phyloP scores from a whole-genome alignment of 2,888 invertebrate genomes.

The Steinernema scapterisci region DNA sequence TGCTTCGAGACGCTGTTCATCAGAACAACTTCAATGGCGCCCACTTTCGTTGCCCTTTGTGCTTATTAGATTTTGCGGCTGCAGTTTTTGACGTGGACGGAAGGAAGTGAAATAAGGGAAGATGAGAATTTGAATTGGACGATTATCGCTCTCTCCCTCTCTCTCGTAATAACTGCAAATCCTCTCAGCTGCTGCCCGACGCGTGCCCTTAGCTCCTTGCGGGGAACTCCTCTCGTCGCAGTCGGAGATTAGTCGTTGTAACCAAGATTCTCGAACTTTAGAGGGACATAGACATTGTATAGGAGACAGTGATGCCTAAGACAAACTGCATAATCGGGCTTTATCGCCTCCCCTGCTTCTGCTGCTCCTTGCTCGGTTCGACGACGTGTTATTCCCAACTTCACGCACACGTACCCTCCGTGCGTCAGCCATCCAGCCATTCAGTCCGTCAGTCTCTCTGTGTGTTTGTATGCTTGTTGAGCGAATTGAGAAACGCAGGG shows the following conservation, averaged over 20 bases:
- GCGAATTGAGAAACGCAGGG: background rate
- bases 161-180: background rate
- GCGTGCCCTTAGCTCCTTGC: no score
- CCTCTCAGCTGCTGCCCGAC: background rate
- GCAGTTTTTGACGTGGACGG: background rate
- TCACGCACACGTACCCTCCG: background rate
- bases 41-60: background rate
- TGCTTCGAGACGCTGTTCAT: background rate
- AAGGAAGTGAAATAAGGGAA: constrained; percentile 2
- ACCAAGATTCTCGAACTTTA: background rate
- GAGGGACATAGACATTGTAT: background rate
- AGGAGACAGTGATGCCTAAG: background rate
- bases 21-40: background rate
- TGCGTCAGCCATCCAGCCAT: background rate
- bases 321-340: background rate
- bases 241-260: no score
- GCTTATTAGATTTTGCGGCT: constrained; percentile 23
- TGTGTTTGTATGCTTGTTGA: background rate
- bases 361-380: no score
- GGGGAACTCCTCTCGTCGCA: no score
- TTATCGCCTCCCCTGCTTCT: background rate
- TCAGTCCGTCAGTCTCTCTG: no score
- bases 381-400: constrained; percentile 8
- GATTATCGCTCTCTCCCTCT: background rate
- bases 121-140: background rate